A percentile compares a stretch with the other conserved stretches of the same genome.
Evolutionary conservation across 1,140 invertebrate genomes (phyloP).

Genomic region (Samia ricini): DNA sequence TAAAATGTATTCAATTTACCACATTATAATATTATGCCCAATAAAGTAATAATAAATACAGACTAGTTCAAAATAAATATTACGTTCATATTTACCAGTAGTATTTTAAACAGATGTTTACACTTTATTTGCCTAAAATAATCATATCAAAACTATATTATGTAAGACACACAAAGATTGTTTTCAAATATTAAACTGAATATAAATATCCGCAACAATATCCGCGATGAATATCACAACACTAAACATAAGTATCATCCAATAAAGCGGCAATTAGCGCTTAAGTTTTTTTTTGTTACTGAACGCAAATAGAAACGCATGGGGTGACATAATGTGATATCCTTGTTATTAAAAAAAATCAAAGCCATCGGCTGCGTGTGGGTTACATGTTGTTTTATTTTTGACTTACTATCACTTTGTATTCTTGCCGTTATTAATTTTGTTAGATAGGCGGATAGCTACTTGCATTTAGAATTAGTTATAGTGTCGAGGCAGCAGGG

Average conservation of each 20-base stretch:
- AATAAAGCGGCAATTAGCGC: conserved; percentile 1
- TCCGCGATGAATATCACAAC: background rate
- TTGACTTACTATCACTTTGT: background rate
- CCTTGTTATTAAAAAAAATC: background rate
- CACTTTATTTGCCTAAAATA: no score
- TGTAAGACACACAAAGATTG: no score
- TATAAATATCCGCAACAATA: background rate
- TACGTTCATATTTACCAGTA: no score
- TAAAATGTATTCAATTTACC: no score
- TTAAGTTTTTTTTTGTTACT: background rate
- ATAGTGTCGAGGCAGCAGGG: no score
- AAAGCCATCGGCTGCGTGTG: background rate
- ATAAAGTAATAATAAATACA: no score
- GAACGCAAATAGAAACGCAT: conserved; percentile 1
- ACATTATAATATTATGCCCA: no score
- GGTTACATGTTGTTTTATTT: background rate
- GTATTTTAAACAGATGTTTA: no score
- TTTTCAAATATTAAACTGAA: no score
- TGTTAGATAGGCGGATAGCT: background rate
- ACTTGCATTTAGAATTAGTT: background rate
- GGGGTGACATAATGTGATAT: background rate
- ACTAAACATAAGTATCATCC: background rate
- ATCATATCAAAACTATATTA: no score
- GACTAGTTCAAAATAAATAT: no score
- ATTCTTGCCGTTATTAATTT: background rate